A percentile compares a stretch with the other conserved stretches of the same genome.
phyloP scores from a whole-genome alignment of 2,113 vertebrate species.

The Anhinga rufa region DNA sequence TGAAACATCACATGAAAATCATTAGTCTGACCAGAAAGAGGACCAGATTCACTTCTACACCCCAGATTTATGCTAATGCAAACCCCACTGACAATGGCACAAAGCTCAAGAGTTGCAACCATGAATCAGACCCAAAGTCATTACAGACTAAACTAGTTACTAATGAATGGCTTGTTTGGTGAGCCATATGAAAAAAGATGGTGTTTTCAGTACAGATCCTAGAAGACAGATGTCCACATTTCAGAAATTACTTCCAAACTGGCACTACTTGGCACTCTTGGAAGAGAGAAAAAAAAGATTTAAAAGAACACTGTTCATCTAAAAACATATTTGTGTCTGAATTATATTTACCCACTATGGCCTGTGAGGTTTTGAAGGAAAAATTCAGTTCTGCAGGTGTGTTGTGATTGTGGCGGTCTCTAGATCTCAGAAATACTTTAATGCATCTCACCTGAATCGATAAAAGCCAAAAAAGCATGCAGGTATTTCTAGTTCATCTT shows the following conservation, averaged over 20 bases:
- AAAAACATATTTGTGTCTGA: constrained; percentile 24
- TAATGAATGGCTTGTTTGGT: constrained; percentile 50
- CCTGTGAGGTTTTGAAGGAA: background rate
- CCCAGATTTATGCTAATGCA: background rate
- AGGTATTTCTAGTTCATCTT: background rate
- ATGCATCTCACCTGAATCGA: background rate
- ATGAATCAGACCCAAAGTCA: background rate
- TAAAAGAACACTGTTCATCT: constrained; percentile 5
- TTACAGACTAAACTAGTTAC: background rate
- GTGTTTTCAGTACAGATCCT: constrained; percentile 53
- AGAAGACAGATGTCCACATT: constrained; percentile 56
- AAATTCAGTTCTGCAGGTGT: background rate
- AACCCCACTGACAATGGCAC: background rate
- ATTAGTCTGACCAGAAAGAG: background rate
- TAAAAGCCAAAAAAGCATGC: background rate
- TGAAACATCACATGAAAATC: background rate
- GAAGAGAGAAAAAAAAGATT: background rate
- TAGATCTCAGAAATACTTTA: background rate
- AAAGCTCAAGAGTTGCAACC: background rate
- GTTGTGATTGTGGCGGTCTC: background rate
- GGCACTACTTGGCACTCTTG: constrained; percentile 2
- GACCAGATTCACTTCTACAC: background rate
- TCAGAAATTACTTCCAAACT: constrained; percentile 50
- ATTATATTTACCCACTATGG: constrained; percentile 6
- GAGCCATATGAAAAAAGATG: constrained; percentile 41